Evolutionary conservation across 1,140 invertebrate species (phyloP), one percentile per base, ranked within the genome.

Genomic region (Neelides sp.): DNA sequence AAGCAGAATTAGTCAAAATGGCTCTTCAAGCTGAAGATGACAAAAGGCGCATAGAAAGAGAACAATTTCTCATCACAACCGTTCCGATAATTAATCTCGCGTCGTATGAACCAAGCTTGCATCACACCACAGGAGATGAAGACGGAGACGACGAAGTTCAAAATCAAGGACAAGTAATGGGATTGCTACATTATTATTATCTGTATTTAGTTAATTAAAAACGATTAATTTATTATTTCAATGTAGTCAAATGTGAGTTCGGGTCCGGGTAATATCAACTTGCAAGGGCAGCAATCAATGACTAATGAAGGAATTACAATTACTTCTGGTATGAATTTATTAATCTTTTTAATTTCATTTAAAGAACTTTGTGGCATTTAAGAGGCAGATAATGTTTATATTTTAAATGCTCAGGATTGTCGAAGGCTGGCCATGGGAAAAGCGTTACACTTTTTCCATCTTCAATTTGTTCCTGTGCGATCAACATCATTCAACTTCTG

Each of bases 361-460:
- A 10, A 10, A 10, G 8, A 10, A 32, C n/a, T 32, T n/a, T 32
- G n/a, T n/a, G n/a, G n/a, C n/a, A n/a, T n/a, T n/a, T n/a, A n/a
- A n/a, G n/a, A n/a, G n/a, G n/a, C n/a, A n/a, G n/a, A n/a, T n/a
- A n/a, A n/a, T n/a, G n/a, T n/a, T n/a, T n/a, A n/a, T n/a, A n/a
- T n/a, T n/a, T n/a, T n/a, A n/a, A n/a, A n/a, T n/a, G n/a, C n/a
- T n/a, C n/a, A n/a, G n/a, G n/a, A n/a, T n/a, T n/a, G n/a, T n/a
- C 51, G 8, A 61, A 61, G 41, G 40, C 43, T 22, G 46, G 37
- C 42, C 77, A 88, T 36, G 88, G 91, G 64, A 80, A 85, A 1
- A 89, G 92, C 0, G 86, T 94, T 62, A 86, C 88, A 1, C 72
- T 99, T 22, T 98, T 99, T 69, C 94, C 96, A 2, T 98, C 94